Percentiles rank a stretch among this genome's conserved stretches.
phyloP scores from a whole-genome alignment of 2,797 vertebrate genomes.

The Oreochromis grahami region DNA sequence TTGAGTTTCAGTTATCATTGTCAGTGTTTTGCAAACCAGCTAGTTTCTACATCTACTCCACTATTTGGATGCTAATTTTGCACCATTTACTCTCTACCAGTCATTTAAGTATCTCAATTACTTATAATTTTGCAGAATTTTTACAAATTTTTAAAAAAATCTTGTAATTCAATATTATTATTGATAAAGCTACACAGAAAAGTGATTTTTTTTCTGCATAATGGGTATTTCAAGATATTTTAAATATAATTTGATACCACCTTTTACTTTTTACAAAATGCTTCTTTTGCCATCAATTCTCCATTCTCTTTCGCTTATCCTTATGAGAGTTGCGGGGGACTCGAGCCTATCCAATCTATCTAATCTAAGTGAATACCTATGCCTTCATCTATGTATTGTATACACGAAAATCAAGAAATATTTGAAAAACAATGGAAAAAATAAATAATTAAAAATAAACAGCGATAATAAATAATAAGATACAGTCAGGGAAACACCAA shows the following conservation, averaged over 20 bases:
- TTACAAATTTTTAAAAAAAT: fast-evolving
- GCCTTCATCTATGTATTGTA: too few species aligned
- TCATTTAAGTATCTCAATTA: neutral
- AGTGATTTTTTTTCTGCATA: neutral
- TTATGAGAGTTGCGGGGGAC: fast-evolving
- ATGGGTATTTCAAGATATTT: neutral
- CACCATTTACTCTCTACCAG: neutral
- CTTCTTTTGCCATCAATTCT: neutral
- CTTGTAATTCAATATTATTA: neutral
- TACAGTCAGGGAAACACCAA: neutral
- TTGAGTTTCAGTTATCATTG: neutral
- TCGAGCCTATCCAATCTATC: fast-evolving
- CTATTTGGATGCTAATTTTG: neutral
- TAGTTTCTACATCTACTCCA: neutral
- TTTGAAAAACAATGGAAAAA: neutral
- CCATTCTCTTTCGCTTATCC: fast-evolving
- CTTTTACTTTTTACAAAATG: fast-evolving
- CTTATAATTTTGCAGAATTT: neutral
- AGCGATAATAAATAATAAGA: too few species aligned
- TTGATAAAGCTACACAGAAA: neutral
- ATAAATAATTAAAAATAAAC: too few species aligned
- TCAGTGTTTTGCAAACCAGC: neutral
- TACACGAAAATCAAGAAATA: too few species aligned
- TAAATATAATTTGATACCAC: neutral
- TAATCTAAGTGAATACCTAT: too few species aligned